Evolutionary conservation across 2,797 vertebrate genomes (phyloP).

Genomic region (Pipistrellus pygmaeus): DNA sequence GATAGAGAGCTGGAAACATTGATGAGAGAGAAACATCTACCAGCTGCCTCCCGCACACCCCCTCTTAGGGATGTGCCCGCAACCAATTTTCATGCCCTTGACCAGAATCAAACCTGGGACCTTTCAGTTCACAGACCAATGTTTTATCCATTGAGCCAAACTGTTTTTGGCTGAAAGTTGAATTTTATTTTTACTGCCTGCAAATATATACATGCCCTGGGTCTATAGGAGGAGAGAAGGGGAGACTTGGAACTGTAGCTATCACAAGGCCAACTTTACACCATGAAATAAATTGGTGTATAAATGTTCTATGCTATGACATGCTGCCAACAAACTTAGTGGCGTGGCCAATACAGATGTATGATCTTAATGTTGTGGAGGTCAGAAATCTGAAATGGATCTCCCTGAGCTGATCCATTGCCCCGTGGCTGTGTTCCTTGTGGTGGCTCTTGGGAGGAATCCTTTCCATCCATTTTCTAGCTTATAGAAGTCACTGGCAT

Average conservation of each 20-base stretch:
- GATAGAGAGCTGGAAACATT: too few species aligned
- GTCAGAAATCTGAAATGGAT: neutral
- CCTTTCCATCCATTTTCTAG: neutral
- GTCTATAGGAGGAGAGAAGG: neutral
- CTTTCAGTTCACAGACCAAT: too few species aligned
- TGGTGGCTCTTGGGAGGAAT: neutral
- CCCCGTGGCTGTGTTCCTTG: accelerated
- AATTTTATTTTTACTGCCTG: too few species aligned
- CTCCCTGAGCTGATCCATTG: neutral
- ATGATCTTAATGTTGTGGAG: neutral
- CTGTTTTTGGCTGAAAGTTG: too few species aligned
- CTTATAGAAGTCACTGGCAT: neutral
- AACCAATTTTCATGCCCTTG: too few species aligned
- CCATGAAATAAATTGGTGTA: neutral
- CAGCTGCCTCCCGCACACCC: too few species aligned
- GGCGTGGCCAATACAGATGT: neutral
- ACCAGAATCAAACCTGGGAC: too few species aligned
- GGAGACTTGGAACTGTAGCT: neutral
- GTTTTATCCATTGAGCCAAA: too few species aligned
- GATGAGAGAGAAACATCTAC: too few species aligned
- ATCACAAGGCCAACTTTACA: neutral
- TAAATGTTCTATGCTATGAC: neutral
- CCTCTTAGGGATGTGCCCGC: too few species aligned
- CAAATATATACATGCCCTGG: neutral
- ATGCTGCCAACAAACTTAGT: neutral